Conservation (phyloP, 2,797 vertebrate species). For the Etheostoma nigrum region DNA sequence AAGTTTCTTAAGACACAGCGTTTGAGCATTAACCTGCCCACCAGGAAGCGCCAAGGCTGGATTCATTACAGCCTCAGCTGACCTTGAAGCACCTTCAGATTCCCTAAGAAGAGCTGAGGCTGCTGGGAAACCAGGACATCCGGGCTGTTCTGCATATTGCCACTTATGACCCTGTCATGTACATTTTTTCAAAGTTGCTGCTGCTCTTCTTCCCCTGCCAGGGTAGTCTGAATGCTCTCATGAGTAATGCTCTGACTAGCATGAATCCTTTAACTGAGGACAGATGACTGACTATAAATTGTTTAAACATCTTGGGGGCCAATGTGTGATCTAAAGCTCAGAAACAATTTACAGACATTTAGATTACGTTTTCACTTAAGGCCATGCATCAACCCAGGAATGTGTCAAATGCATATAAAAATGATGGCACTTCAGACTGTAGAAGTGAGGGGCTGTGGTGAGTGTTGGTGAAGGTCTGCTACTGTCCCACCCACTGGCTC, state of each 20-base stretch:
- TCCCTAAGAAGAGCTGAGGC: slow-evolving; percentile 22
- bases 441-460: background rate
- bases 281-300: slow-evolving; percentile 9
- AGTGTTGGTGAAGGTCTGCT: slow-evolving; percentile 14
- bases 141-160: slow-evolving; percentile 19
- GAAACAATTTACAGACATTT: background rate
- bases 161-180: slow-evolving; percentile 35
- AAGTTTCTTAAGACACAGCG: background rate
- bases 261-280: background rate
- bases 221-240: slow-evolving; percentile 4
- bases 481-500: slow-evolving; percentile 12
- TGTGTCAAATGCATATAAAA: background rate
- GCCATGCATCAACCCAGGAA: background rate
- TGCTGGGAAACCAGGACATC: slow-evolving; percentile 44
- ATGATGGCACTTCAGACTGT: background rate
- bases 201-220: slow-evolving; percentile 29
- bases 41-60: slow-evolving; percentile 3
- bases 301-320: slow-evolving; percentile 3
- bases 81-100: slow-evolving; percentile 19
- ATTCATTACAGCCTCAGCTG: slow-evolving; percentile 17
- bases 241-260: slow-evolving; percentile 35
- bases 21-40: background rate
- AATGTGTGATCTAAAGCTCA: background rate
- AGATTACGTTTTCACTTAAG: background rate
- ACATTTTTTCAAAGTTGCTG: slow-evolving; percentile 27